Percentiles rank a stretch among this genome's conserved stretches.
These are phyloP conservation scores for Iphiclides podalirius DNA, from an alignment of 2,888 invertebrate species.

Conservation along the genomic window DNA sequence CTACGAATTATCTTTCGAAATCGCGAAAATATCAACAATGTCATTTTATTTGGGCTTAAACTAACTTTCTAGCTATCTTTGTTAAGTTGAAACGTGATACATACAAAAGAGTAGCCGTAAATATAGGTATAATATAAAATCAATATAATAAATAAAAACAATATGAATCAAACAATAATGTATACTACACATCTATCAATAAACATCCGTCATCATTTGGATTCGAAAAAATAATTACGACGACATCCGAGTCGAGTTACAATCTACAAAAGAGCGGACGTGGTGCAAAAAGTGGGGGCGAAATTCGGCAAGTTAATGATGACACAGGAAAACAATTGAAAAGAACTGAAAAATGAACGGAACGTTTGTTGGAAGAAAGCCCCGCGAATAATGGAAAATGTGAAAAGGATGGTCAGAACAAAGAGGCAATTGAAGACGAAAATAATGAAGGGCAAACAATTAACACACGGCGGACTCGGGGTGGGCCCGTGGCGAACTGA, in stretches of 20 bases:
- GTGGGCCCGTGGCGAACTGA: conserved; percentile 29
- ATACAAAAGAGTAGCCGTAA: no score
- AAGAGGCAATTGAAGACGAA: conserved; percentile 78
- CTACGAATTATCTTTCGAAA: no score
- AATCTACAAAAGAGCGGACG: conserved; percentile 30
- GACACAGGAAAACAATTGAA: conserved; percentile 68
- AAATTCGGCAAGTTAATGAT: conserved; percentile 67
- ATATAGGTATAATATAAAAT: no score
- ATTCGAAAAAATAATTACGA: conserved; percentile 16
- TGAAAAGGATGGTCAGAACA: conserved; percentile 67
- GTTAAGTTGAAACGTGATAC: no score
- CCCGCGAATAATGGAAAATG: conserved; percentile 64
- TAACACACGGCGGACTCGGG: conserved; percentile 71
- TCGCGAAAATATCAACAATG: no score
- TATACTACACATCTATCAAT: no score
- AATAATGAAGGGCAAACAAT: conserved; percentile 79
- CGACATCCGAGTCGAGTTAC: conserved; percentile 27
- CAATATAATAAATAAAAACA: no score
- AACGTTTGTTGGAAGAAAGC: conserved; percentile 68
- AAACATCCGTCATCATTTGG: no score
- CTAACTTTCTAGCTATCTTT: no score
- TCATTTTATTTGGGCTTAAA: no score
- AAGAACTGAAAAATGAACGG: conserved; percentile 65
- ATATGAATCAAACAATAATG: no score
- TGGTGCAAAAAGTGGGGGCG: conserved; percentile 35